Base-by-base conservation (phyloP, 2,113 vertebrate species). In the Podilymbus podiceps region DNA sequence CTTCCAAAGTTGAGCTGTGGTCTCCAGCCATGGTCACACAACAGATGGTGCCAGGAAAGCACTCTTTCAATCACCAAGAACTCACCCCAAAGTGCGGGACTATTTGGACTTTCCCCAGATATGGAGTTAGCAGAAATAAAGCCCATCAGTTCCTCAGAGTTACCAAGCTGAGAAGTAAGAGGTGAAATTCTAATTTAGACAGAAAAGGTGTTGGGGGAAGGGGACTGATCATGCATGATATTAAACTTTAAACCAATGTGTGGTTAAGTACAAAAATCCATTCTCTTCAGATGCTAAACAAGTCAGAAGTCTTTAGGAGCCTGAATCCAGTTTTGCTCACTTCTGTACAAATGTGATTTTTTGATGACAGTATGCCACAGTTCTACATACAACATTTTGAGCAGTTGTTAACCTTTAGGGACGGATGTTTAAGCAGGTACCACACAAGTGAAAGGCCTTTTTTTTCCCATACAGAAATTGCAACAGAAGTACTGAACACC, bases 171-270 rank as follows among this genome's bases (percentile, higher is more conserved):
- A 50, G n/a, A 84, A 82, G 13, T 13, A 56, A 78, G 52, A 81
- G 5, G 15, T 49, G 30, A 79, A 89, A 76, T 56, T 27, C 12
- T 40, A 74, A 66, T 6, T 78, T 59, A 59, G n/a, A 69, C 3
- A 4, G 11, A 49, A 88, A 72, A 68, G 2, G 9, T 40, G 2
- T 8, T 53, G 18, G 9, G 15, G 13, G 5, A 60, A 6, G 3
- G 5, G 1, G 3, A 3, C 7, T 81, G 33, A 58, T 62, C 22
- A 17, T 11, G 2, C 1, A 0, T 49, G 33, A 77, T 52, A 15
- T 81, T 86, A 47, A 33, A 40, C 12, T 93, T 80, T 24, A 60
- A 66, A 88, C 35, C 9, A n/a, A 12, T 35, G 4, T 53, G 16
- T 66, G 35, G 20, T 3, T 71, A 59, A 75, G 23, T 23, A 30